Evolutionary conservation across 2,797 vertebrate genomes (phyloP).

Genomic region (Sebastes hopkinsi): DNA sequence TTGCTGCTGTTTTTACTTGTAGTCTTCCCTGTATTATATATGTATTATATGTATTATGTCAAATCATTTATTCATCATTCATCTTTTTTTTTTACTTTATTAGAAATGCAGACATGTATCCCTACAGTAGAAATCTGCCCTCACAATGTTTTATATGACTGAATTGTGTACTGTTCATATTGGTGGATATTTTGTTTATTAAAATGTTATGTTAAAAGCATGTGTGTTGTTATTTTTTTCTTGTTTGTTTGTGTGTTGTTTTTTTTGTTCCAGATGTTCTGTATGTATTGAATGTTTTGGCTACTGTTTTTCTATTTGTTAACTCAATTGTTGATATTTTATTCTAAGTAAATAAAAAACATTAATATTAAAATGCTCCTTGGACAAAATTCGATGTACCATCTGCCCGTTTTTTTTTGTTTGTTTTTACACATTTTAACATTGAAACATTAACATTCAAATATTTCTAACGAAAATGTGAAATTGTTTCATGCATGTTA

Average conservation of each 20-base stretch:
- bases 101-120: background rate
- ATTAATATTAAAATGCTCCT: constrained; percentile 41
- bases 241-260: constrained; percentile 1
- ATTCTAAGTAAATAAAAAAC: constrained; percentile 13
- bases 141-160: background rate
- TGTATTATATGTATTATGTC: background rate
- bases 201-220: background rate
- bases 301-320: background rate
- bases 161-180: background rate
- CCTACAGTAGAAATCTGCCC: background rate
- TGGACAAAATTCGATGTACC: constrained; percentile 19
- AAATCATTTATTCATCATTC: constrained; percentile 3
- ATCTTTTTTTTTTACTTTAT: background rate
- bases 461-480: constrained; percentile 35
- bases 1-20: constrained; percentile 8
- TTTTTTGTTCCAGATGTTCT: background rate
- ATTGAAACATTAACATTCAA: background rate
- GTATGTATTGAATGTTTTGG: constrained; percentile 1
- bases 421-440: background rate
- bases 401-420: constrained; percentile 1
- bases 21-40: background rate
- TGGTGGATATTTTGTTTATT: background rate
- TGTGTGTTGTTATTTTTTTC: background rate
- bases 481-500: constrained; percentile 15
- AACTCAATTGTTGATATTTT: background rate